Percentiles rank a stretch among this genome's conserved stretches.
These are phyloP conservation scores for Lepidurus couesii DNA, from an alignment of 1,140 invertebrate species.

Conservation along the genomic window DNA sequence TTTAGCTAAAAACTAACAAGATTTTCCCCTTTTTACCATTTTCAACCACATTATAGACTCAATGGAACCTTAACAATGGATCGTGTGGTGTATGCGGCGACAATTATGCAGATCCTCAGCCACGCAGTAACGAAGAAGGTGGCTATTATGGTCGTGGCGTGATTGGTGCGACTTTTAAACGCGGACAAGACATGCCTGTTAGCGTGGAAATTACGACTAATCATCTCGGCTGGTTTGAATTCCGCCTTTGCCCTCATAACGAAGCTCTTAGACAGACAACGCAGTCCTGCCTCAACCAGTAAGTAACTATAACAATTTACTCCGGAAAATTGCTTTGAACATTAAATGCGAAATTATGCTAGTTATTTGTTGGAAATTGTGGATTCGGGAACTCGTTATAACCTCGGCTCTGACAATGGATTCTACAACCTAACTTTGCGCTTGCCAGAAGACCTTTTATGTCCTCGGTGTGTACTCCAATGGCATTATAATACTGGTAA, in stretches of 20 bases:
- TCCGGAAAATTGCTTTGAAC: background rate
- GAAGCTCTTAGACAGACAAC: slow-evolving; percentile 2
- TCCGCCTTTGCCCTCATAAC: slow-evolving; percentile 19
- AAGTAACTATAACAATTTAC: background rate
- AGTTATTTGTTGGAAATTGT: background rate
- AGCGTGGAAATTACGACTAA: slow-evolving; percentile 22
- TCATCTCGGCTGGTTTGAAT: slow-evolving; percentile 23
- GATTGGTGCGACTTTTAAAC: slow-evolving; percentile 13
- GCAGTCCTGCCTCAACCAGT: background rate
- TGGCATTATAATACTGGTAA: slow-evolving; percentile 84
- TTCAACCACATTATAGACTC: background rate
- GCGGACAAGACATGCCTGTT: background rate
- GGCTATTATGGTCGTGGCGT: background rate
- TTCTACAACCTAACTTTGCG: slow-evolving; percentile 23
- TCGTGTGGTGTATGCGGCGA: slow-evolving; percentile 12
- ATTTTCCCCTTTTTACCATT: background rate
- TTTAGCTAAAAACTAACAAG: background rate
- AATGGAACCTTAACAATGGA: slow-evolving; percentile 23
- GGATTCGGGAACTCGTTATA: background rate
- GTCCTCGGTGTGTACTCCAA: slow-evolving; percentile 78
- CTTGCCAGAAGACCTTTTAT: slow-evolving; percentile 53
- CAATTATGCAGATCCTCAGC: background rate
- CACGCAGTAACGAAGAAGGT: slow-evolving; percentile 26
- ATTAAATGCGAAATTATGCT: background rate
- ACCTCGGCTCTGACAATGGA: background rate